phyloP scores from a whole-genome alignment of 2,797 vertebrate genomes.

The Lithobates sylvaticus region DNA sequence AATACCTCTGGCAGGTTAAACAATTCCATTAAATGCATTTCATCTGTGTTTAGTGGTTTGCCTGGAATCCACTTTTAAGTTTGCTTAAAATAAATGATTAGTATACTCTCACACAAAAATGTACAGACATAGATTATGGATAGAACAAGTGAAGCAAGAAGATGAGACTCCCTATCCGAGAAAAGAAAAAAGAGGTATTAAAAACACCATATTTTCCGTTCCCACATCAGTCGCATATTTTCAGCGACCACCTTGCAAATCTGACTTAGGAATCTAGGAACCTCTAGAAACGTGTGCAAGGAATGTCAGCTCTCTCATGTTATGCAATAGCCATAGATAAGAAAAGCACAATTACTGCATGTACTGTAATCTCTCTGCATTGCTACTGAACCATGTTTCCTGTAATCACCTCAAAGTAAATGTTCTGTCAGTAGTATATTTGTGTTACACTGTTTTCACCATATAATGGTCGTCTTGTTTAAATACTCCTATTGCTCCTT shows the following conservation, averaged over 20 bases:
- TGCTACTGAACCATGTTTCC: background rate
- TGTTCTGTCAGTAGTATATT: background rate
- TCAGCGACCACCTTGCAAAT: background rate
- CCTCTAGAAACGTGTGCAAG: background rate
- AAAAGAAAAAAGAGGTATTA: background rate
- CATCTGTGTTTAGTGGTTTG: background rate
- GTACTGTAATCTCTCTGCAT: background rate
- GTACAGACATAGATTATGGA: background rate
- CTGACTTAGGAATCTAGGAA: background rate
- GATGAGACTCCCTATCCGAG: background rate
- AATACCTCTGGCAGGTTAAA: too few species aligned
- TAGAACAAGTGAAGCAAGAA: background rate
- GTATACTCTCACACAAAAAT: background rate
- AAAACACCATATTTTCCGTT: background rate
- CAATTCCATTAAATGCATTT: background rate
- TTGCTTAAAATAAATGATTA: background rate
- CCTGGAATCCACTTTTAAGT: background rate
- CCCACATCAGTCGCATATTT: background rate
- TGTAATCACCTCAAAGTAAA: background rate
- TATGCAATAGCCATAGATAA: constrained; percentile 6
- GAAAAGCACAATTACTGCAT: background rate
- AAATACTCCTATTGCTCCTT: background rate
- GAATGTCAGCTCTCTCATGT: background rate
- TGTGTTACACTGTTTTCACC: background rate
- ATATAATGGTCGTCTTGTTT: background rate